Evolutionary conservation across 2,797 vertebrate genomes (phyloP), one percentile per base, ranked within the genome.

Genomic region (Sitta carolinensis): DNA sequence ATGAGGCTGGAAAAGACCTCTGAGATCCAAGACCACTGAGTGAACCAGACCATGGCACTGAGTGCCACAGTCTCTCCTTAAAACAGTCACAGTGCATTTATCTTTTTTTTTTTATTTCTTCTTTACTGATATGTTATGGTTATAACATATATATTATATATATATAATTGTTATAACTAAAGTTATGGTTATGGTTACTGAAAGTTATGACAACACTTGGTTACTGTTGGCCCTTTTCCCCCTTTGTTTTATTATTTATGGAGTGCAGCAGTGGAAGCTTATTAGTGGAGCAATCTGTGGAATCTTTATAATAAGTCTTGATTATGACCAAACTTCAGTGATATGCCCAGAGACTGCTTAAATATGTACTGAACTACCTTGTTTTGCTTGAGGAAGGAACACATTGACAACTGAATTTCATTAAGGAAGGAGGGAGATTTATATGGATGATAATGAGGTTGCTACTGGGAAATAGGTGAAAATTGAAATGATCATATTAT

Each of bases 181-280:
- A 36, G 36, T 36, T 36, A 54, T 30, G 40, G 36, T 47, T 61
- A 80, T 52, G 78, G 96, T 97, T 97, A 90, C 72, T 95, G 90
- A 94, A 97, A 90, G 96, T 91, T 96, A 74, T 15, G 38, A 80
- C 85, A 93, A 36, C 96, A 97, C 85, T 97, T 96, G 94, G 91
- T 97, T 95, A 77, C 47, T 97, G 95, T 95, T 97, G 97, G 97
- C 97, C 15, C 19, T 75, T 96, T 89, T 73, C 7, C 7, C 70
- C 74, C 78, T 96, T 97, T 96, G 96, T 95, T 98, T 97, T 94
- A 69, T 93, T 95, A 94, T 94, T 97, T 95, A 92, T 95, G 94
- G 92, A 95, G 94, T 95, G 47, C 76, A 90, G 93, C 81, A 84
- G 16, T 47, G 80, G 54, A 85, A 63, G n/a, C 54, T 94, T 93